These are phyloP conservation scores for Meriones psammophilus DNA, from an alignment of 2,797 vertebrate genomes.

Conservation along the genomic window DNA sequence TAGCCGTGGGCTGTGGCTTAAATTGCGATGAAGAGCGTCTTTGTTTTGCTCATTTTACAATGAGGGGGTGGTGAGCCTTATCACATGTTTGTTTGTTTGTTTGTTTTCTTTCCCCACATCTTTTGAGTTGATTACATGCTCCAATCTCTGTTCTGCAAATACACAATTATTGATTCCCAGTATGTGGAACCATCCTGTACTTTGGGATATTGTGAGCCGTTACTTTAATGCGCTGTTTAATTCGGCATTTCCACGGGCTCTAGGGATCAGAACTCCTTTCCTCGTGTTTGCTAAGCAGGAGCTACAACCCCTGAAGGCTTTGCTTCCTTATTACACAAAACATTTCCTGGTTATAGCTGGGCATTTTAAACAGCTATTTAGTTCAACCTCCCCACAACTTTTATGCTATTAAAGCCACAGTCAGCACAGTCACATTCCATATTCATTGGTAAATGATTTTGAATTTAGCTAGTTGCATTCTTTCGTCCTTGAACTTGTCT, in stretches of 20 bases:
- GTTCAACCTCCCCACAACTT: neutral
- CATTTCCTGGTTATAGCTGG: neutral
- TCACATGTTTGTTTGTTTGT: too few species aligned
- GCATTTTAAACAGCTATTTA: neutral
- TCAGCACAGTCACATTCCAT: neutral
- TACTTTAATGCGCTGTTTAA: neutral
- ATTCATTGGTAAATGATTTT: neutral
- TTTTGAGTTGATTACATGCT: neutral
- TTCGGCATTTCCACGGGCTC: neutral
- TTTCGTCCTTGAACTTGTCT: neutral
- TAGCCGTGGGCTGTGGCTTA: neutral
- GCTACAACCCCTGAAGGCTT: neutral
- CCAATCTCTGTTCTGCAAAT: neutral
- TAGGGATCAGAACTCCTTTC: neutral
- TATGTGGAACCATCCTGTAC: neutral
- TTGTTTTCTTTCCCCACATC: neutral
- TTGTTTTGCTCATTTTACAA: neutral
- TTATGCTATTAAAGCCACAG: neutral
- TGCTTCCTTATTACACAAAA: neutral
- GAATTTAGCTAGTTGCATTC: neutral
- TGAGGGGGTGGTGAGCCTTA: neutral
- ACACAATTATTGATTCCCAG: neutral
- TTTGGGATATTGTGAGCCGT: neutral
- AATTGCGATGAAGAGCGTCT: too few species aligned
- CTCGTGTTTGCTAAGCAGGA: neutral